These are phyloP conservation scores for Metopolophium dirhodum DNA, from an alignment of 1,140 invertebrate species.

Conservation along the genomic window DNA sequence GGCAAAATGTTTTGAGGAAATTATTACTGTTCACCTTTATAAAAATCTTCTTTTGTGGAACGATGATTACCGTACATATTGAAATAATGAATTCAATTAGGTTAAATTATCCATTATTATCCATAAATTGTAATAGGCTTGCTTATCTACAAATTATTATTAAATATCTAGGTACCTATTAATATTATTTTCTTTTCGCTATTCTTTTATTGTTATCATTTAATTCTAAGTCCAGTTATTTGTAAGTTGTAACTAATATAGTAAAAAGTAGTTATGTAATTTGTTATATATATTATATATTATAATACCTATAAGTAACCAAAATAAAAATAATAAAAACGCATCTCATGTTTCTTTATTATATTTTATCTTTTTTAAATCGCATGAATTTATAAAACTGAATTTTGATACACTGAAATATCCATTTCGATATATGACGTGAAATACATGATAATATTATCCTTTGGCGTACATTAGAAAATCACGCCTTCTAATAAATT, in stretches of 20 bases:
- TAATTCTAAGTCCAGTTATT: background rate
- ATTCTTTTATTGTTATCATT: background rate
- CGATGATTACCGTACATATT: too few species aligned
- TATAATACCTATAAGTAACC: background rate
- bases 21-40: too few species aligned
- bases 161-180: too few species aligned
- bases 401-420: background rate
- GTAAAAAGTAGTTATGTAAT: background rate
- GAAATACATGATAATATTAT: slow-evolving; percentile 44
- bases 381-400: background rate
- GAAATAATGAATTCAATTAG: too few species aligned
- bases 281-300: background rate
- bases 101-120: too few species aligned
- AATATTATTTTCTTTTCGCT: background rate
- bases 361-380: background rate
- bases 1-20: too few species aligned
- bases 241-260: background rate
- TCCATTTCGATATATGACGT: background rate
- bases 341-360: slow-evolving; percentile 1
- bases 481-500: slow-evolving; percentile 45
- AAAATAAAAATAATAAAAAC: slow-evolving; percentile 8
- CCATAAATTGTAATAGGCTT: too few species aligned
- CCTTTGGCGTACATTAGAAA: background rate
- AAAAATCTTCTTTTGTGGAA: too few species aligned
- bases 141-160: too few species aligned